Evolutionary conservation across 2,797 vertebrate species (phyloP).

Genomic region (Spondyliosoma cantharus): DNA sequence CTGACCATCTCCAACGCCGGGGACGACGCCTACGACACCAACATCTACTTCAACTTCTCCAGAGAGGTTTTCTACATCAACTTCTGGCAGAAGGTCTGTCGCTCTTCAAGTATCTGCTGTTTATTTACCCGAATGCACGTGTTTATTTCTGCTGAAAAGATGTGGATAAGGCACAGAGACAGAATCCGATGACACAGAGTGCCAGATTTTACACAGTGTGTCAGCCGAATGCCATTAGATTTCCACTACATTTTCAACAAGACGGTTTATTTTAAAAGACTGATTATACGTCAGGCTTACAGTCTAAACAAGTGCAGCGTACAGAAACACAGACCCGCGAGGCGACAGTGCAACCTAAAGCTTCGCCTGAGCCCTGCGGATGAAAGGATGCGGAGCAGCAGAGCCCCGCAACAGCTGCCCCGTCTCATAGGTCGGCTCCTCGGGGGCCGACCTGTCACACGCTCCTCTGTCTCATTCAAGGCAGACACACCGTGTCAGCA

Average conservation of each 20-base stretch:
- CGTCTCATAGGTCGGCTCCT: slow-evolving; percentile 49
- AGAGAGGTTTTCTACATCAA: slow-evolving; percentile 98
- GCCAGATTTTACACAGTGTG: background rate
- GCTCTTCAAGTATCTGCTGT: slow-evolving; percentile 63
- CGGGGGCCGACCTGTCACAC: slow-evolving; percentile 53
- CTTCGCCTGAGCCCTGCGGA: slow-evolving; percentile 21
- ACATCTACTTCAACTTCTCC: slow-evolving; percentile 97
- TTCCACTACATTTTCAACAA: slow-evolving; percentile 19
- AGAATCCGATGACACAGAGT: background rate
- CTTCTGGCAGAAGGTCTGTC: slow-evolving; percentile 97
- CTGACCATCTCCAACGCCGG: slow-evolving; percentile 93
- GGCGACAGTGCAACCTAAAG: slow-evolving; percentile 27
- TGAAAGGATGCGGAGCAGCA: slow-evolving; percentile 42
- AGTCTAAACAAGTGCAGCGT: slow-evolving; percentile 60
- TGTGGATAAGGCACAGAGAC: background rate
- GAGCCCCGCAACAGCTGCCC: slow-evolving; percentile 64
- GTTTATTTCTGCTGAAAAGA: slow-evolving; percentile 57
- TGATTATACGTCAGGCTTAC: slow-evolving; percentile 36
- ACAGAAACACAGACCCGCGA: slow-evolving; percentile 21
- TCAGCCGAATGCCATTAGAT: slow-evolving; percentile 14
- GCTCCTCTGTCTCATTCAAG: slow-evolving; percentile 51
- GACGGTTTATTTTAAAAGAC: slow-evolving; percentile 49
- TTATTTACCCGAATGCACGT: slow-evolving; percentile 46
- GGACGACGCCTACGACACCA: slow-evolving; percentile 97
- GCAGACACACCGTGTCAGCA: slow-evolving; percentile 55